Conservation (phyloP, 2,888 invertebrate genomes). For the Brenthis ino region DNA sequence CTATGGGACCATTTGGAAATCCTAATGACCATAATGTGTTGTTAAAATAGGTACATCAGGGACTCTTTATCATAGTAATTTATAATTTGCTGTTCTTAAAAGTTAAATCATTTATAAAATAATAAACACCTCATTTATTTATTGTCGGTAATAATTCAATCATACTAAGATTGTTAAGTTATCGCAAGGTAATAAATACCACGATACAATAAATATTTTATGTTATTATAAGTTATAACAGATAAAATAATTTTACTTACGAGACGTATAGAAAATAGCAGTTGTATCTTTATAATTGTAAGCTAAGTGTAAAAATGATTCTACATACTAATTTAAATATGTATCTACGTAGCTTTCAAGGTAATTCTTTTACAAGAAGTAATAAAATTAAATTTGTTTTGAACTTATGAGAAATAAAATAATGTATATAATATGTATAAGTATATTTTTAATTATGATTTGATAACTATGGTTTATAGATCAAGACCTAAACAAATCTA, state of each 20-base stretch:
- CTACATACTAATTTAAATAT: slow-evolving; percentile 6
- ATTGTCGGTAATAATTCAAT: too few relatives aligned
- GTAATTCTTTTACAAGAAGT: slow-evolving; percentile 12
- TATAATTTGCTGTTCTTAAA: not conserved
- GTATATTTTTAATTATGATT: too few relatives aligned
- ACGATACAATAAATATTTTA: too few relatives aligned
- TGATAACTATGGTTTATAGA: too few relatives aligned
- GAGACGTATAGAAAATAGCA: not conserved
- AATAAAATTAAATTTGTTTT: slow-evolving; percentile 1
- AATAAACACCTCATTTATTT: too few relatives aligned
- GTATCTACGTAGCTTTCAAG: slow-evolving; percentile 15
- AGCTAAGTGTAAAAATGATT: slow-evolving; percentile 18
- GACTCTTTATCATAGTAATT: slow-evolving; percentile 3
- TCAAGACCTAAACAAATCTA: too few relatives aligned
- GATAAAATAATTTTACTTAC: too few relatives aligned
- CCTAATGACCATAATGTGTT: slow-evolving; percentile 11
- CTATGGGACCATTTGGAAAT: slow-evolving; percentile 16
- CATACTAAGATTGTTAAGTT: not conserved
- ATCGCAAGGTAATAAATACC: not conserved
- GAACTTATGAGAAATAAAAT: too few relatives aligned
- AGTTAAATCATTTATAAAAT: too few relatives aligned
- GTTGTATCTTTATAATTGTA: not conserved
- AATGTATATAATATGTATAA: too few relatives aligned
- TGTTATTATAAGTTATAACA: too few relatives aligned
- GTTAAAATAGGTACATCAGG: slow-evolving; percentile 9